phyloP scores from a whole-genome alignment of 2,888 invertebrate genomes.

The Carcina quercana region DNA sequence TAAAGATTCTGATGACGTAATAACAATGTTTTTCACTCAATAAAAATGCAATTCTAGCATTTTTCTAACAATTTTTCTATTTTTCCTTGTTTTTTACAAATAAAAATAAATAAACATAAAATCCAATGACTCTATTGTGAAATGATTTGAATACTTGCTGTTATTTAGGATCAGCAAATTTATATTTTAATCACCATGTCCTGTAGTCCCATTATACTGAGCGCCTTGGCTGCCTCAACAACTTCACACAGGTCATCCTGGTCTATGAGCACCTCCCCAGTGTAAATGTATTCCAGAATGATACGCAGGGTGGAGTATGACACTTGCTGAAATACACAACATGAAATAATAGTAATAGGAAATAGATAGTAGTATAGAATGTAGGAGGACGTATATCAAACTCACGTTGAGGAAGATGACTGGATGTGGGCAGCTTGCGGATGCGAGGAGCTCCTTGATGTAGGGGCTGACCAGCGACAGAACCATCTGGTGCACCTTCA shows the following conservation, averaged over 20 bases:
- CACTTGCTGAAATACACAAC: conserved; percentile 39
- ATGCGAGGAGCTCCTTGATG: conserved; percentile 52
- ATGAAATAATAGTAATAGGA: not conserved
- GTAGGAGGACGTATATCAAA: too few species aligned
- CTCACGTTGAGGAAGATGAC: conserved; percentile 63
- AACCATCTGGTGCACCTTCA: conserved; percentile 64
- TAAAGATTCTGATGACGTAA: too few species aligned
- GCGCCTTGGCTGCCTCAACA: conserved; percentile 46
- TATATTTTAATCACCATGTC: conserved; percentile 29
- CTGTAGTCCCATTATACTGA: conserved; percentile 54
- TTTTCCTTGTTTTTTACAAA: too few species aligned
- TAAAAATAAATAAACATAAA: too few species aligned
- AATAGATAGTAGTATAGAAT: not conserved
- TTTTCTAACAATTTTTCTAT: too few species aligned
- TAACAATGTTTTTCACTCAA: too few species aligned
- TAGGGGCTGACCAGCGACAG: conserved; percentile 61
- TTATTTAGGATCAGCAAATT: too few species aligned
- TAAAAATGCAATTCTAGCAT: too few species aligned
- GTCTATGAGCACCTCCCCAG: conserved; percentile 49
- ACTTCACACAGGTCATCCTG: conserved; percentile 40
- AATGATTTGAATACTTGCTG: too few species aligned
- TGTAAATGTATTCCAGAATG: conserved; percentile 59
- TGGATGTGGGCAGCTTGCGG: conserved; percentile 54
- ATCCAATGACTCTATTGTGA: too few species aligned
- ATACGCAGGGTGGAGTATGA: conserved; percentile 45